Evolutionary conservation across 2,113 vertebrate species (phyloP), one percentile per base, ranked within the genome.

Genomic region (Corythaeola cristata): DNA sequence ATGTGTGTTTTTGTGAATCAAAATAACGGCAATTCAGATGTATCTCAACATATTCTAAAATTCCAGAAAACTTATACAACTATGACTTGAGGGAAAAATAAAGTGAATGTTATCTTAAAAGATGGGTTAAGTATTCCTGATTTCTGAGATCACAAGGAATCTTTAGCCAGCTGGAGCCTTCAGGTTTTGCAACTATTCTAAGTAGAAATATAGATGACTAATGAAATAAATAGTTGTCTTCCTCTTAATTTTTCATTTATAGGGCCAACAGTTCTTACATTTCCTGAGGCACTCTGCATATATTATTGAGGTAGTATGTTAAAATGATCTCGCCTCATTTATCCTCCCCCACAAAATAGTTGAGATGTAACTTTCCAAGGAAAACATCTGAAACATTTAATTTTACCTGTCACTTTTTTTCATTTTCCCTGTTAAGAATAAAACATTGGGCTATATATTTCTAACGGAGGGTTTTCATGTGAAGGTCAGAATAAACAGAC

Each of bases 211-310:
- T 79, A 90, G 90, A 95, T 93, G 95, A 91, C 58, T 97, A 94
- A 95, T 92, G 86, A 92, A 97, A 93, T 96, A 96, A 96, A 96
- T 95, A 97, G 96, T 92, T 97, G 94, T 97, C 89, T 95, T 94
- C 88, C 94, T 95, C 84, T 91, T 92, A 94, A 95, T 93, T 90
- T 93, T 92, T 91, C 91, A 95, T 85, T 67, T 85, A 47, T 63
- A 90, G 53, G 47, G 90, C 90, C 60, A 63, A 91, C 79, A 74
- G 49, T 79, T 89, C 87, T 94, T 93, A 96, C 91, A 66, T 95
- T 91, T 97, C 96, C 94, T 87, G 82, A 95, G 94, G 89, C 77
- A 66, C 84, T 90, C 66, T 90, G 64, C 84, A 91, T 97, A 91
- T 95, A 93, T 97, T 97, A 96, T 73, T 68, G 68, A 96, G 93